These are phyloP conservation scores for Trichogramma evanescens DNA, from an alignment of 2,888 invertebrate species.

Conservation along the genomic window DNA sequence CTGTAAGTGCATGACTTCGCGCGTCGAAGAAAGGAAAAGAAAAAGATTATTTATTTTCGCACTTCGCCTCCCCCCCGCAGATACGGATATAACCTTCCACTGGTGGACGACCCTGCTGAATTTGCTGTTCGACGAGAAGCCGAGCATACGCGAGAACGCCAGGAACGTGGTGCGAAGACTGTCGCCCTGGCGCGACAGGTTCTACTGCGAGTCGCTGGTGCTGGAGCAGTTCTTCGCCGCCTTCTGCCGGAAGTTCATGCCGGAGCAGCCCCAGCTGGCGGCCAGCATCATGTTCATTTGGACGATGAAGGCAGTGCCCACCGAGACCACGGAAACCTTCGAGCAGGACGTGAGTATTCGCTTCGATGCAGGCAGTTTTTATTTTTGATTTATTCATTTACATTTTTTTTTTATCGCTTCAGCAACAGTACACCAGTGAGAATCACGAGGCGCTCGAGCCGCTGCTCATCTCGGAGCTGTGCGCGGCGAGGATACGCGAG, in stretches of 20 bases:
- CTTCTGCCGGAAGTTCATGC: constrained; percentile 34
- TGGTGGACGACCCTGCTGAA: constrained; percentile 43
- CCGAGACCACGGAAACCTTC: constrained; percentile 39
- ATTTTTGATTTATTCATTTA: background rate
- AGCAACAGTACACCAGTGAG: no score
- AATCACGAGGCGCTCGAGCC: constrained; percentile 34
- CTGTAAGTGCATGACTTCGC: no score
- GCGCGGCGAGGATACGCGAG: background rate
- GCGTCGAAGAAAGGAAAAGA: no score
- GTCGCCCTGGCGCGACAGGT: constrained; percentile 11
- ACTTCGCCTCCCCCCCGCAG: no score
- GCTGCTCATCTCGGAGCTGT: constrained; percentile 27
- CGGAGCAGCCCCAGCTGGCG: constrained; percentile 23
- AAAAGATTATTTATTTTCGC: no score
- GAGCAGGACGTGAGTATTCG: constrained; percentile 37
- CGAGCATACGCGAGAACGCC: constrained; percentile 30
- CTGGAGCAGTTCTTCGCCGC: constrained; percentile 33
- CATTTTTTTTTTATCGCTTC: constrained; percentile 30
- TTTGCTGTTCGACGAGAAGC: constrained; percentile 38
- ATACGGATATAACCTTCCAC: constrained; percentile 6
- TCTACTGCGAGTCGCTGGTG: constrained; percentile 25
- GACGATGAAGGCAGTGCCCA: constrained; percentile 33
- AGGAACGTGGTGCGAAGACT: constrained; percentile 27
- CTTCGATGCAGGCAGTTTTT: constrained; percentile 1
- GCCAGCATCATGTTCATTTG: constrained; percentile 37